Evolutionary conservation across 2,888 invertebrate genomes (phyloP).

Genomic region (Diarsia brunnea): DNA sequence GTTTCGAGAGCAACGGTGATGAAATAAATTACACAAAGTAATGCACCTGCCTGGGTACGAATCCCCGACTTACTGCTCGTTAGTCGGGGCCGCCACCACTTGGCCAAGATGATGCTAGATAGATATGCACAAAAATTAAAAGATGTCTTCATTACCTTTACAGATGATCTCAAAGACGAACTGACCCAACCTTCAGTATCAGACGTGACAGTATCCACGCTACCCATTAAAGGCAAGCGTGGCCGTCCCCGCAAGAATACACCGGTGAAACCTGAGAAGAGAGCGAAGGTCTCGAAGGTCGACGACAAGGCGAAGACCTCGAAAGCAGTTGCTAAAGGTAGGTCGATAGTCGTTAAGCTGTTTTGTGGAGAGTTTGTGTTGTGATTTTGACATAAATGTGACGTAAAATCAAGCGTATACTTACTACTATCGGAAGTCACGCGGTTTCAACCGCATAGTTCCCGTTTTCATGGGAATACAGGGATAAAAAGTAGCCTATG

Average conservation of each 20-base stretch:
- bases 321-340: conserved; percentile 81
- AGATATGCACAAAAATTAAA: too few relatives aligned
- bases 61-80: too few relatives aligned
- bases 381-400: background rate
- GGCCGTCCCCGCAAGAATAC: conserved; percentile 78
- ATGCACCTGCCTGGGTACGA: too few relatives aligned
- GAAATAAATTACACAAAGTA: too few relatives aligned
- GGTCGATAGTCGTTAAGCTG: conserved; percentile 54
- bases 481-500: too few relatives aligned
- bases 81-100: too few relatives aligned
- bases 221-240: conserved; percentile 77
- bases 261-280: conserved; percentile 73
- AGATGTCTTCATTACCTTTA: conserved; percentile 15
- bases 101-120: too few relatives aligned
- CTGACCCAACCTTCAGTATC: conserved; percentile 68
- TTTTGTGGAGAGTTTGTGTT: conserved; percentile 16
- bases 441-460: too few relatives aligned
- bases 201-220: conserved; percentile 68
- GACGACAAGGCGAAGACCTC: conserved; percentile 66
- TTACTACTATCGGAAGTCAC: background rate
- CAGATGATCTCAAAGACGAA: conserved; percentile 73
- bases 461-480: too few relatives aligned
- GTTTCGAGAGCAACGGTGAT: too few relatives aligned
- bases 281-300: conserved; percentile 49
- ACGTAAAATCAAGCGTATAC: background rate